A percentile compares a stretch with the other conserved stretches of the same genome.
phyloP scores from a whole-genome alignment of 1,140 invertebrate species.

The Sitophilus oryzae region DNA sequence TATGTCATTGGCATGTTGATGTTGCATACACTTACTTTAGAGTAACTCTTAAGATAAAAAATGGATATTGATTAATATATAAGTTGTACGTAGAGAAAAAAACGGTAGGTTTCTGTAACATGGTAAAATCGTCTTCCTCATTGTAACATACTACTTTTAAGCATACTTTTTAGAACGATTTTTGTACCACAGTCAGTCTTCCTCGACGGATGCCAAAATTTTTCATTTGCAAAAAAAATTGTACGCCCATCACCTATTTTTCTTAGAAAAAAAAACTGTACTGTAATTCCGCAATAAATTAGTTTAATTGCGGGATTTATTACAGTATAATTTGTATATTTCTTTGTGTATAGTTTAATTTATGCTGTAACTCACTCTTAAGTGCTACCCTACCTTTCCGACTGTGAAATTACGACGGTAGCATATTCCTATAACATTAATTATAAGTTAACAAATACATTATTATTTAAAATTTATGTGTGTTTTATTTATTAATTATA shows the following conservation, averaged over 20 bases:
- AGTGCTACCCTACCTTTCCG: slow-evolving; percentile 31
- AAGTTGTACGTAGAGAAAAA: background rate
- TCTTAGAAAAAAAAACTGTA: too few relatives aligned
- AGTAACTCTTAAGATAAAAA: background rate
- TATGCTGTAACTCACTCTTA: slow-evolving; percentile 18
- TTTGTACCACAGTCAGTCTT: background rate
- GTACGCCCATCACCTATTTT: background rate
- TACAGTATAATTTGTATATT: slow-evolving; percentile 14
- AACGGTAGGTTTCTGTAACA: background rate
- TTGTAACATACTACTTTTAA: background rate
- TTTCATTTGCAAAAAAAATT: background rate
- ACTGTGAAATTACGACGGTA: slow-evolving; percentile 39
- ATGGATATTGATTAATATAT: background rate
- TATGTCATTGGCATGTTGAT: too few relatives aligned
- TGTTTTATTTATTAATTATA: slow-evolving; percentile 11
- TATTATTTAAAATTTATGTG: slow-evolving; percentile 3
- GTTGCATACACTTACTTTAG: too few relatives aligned
- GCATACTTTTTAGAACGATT: background rate
- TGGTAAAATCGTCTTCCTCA: background rate
- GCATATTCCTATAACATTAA: slow-evolving; percentile 43
- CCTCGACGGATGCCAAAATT: background rate
- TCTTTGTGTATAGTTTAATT: slow-evolving; percentile 25
- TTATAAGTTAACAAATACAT: slow-evolving; percentile 32
- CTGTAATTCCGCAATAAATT: too few relatives aligned
- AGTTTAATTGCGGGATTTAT: too few relatives aligned